Conservation (phyloP, 2,888 invertebrate species). For the Eristalis intricaria region DNA sequence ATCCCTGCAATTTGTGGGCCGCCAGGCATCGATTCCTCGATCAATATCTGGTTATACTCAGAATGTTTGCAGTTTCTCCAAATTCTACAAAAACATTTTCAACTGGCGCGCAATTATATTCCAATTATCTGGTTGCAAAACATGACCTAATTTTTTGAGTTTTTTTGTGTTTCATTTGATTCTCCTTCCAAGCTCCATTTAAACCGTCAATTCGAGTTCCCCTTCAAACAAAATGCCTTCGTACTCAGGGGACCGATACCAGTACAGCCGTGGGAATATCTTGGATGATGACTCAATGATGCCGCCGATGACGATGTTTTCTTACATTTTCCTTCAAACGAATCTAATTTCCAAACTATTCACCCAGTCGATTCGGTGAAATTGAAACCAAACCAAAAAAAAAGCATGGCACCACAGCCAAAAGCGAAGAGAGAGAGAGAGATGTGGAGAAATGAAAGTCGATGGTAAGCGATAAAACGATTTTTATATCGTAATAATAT, state of each 20-base stretch:
- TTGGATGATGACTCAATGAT: not conserved
- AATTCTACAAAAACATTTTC: no score
- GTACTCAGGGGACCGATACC: not conserved
- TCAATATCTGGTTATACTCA: no score
- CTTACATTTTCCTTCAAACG: constrained; percentile 15
- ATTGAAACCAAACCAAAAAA: not conserved
- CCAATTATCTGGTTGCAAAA: no score
- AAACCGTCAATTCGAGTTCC: no score
- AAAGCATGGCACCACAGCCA: not conserved
- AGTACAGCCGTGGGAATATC: constrained; percentile 3
- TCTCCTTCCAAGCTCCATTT: no score
- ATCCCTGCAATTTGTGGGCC: no score
- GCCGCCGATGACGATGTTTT: constrained; percentile 17
- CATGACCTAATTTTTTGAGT: no score
- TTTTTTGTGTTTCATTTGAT: no score
- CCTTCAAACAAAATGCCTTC: no score
- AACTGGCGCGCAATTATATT: no score
- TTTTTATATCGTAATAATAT: constrained; percentile 58
- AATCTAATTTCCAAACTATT: constrained; percentile 43
- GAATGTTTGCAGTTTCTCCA: no score
- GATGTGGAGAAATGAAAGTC: not conserved
- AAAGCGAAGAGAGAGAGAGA: not conserved
- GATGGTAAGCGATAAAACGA: constrained; percentile 32
- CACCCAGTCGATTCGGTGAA: not conserved
- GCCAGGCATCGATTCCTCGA: no score